phyloP scores from a whole-genome alignment of 2,888 invertebrate genomes.

The Cosmia pyralina region DNA sequence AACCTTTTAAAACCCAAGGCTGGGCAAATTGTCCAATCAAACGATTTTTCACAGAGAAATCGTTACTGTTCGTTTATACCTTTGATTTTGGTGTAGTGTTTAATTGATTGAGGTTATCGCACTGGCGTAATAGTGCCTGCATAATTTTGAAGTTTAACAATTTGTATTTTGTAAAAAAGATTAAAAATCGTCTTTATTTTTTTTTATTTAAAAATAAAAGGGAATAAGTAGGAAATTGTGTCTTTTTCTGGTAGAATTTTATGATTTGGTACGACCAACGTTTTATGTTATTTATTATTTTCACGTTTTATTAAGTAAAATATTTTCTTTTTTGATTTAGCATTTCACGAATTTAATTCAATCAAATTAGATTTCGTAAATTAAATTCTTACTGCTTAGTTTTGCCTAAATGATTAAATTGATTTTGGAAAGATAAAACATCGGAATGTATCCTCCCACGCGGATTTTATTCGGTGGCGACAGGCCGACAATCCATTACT shows the following conservation, averaged over 20 bases:
- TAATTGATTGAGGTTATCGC: constrained; percentile 62
- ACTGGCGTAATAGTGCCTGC: constrained; percentile 48
- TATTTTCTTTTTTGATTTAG: not conserved
- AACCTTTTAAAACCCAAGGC: constrained; percentile 76
- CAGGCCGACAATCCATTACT: constrained; percentile 37
- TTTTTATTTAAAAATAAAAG: not conserved
- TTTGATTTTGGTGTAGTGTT: constrained; percentile 63
- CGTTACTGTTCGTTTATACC: constrained; percentile 62
- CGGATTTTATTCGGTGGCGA: constrained; percentile 45
- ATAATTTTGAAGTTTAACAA: constrained; percentile 22
- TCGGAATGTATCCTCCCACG: constrained; percentile 50
- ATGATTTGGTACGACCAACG: too few relatives aligned
- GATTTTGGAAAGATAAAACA: constrained; percentile 33
- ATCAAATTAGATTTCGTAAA: constrained; percentile 1
- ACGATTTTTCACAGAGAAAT: constrained; percentile 73
- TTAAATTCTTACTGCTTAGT: constrained; percentile 8
- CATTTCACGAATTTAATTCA: not conserved
- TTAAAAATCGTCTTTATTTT: not conserved
- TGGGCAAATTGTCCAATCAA: constrained; percentile 76
- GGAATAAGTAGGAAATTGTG: too few relatives aligned
- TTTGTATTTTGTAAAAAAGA: not conserved
- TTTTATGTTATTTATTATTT: not conserved
- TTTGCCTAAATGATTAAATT: constrained; percentile 11
- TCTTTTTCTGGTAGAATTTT: not conserved
- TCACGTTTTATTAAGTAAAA: not conserved